Base-by-base conservation (phyloP, 2,888 invertebrate genomes). In the Craniophora ligustri region DNA sequence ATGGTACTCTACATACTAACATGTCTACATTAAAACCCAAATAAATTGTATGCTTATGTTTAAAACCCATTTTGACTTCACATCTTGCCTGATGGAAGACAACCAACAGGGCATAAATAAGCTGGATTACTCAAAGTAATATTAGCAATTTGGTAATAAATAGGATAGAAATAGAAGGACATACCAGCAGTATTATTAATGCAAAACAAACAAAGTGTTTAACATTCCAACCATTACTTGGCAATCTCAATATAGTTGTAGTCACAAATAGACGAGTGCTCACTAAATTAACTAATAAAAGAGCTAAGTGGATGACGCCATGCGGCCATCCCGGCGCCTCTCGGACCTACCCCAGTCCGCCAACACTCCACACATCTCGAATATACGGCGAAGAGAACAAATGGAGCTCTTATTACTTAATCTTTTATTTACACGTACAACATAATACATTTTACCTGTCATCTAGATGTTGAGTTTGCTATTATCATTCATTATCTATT, bases 281-380 rank as follows among this genome's bases (percentile, higher is more conserved):
- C 41, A 61, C 54, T 68, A 60, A 67, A 72, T 72, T 75, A 72
- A 38, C 65, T 50, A 72, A 75, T 72, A 75, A 72, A 75, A 48
- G 21, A 42, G 53, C 57, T 68, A 65, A 75, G 62, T 72, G 75
- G 62, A 57, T 72, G 72, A 67, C 72, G 75, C 54, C 68, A 62
- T 28, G 7, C 49, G 62, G 36, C 31, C 66, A n/a, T 39, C 26
- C 28, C 45, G 72, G 68, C 72, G 72, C 72, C 72, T 64, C n/a
- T 32, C 16, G 36, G 50, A 31, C 48, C 38, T 57, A 19, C 19
- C 60, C 53, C 18, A 31, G 34, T n/a, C n/a, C n/a, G n/a, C n/a
- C n/a, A n/a, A n/a, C n/a, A n/a, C n/a, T n/a, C n/a, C n/a, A n/a
- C n/a, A n/a, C n/a, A 47, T 47, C 28, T 8, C 40, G 14, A 31